Evolutionary conservation across 1,140 invertebrate species (phyloP), one percentile per base, ranked within the genome.

Genomic region (Drosophila mauritiana): DNA sequence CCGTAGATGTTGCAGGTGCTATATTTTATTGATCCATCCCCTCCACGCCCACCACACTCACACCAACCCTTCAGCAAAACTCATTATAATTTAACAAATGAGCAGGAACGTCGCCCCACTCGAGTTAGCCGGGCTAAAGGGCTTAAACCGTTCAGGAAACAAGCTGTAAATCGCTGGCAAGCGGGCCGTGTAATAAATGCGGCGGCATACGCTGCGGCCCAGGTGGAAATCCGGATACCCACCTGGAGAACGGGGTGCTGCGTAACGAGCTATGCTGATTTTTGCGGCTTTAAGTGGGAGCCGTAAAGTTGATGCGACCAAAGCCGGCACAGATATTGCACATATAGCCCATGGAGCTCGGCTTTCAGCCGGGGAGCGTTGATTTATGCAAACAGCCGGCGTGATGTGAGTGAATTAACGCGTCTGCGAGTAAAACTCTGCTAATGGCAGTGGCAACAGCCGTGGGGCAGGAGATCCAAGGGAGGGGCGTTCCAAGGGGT

Each of bases 81-180:
- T 83, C 82, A 86, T 85, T 85, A 85, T 78, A 61, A 63, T 86
- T 82, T 64, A 78, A 86, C 63, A 86, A 86, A 86, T 85, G 82
- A 65, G 63, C 61, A 62, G 46, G 70, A 62, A 8, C 17, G 48
- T 45, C 37, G 55, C 62, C 49, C 57, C 68, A 72, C 79, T 73
- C 48, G 49, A 79, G 68, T 79, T 79, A 64, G 68, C 70, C 45
- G 27, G 68, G 74, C 69, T 76, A 86, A 86, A 85, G 77, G 63
- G 78, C 80, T 86, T 85, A 86, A 85, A 55, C 53, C 78, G 67
- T 62, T 81, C 59, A 68, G 58, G 43, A 73, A 77, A 86, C 73
- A 76, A 86, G 82, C 78, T 67, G 79, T 64, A 77, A 80, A 73
- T 78, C 72, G 59, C 51, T 22, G 46, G 37, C 31, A 57, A 52